Percentiles rank a stretch among this genome's conserved stretches.
These are phyloP conservation scores for Apaloderma vittatum DNA, from an alignment of 2,113 vertebrate genomes.

Conservation along the genomic window DNA sequence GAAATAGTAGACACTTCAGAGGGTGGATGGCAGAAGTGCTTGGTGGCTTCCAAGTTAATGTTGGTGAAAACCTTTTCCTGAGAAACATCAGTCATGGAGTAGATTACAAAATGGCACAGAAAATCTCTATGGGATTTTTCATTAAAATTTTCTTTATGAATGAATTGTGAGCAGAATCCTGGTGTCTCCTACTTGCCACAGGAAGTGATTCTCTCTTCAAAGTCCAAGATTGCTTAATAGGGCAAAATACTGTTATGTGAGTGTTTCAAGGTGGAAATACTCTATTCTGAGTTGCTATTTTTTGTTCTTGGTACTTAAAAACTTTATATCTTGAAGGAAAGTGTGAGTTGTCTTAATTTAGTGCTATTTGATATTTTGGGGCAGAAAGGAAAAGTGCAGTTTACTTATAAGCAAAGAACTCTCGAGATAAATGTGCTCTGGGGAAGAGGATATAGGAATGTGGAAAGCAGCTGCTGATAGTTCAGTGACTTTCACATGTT, in stretches of 20 bases:
- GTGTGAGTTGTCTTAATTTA: neutral
- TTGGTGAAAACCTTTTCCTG: neutral
- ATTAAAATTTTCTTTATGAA: neutral
- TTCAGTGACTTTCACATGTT: neutral
- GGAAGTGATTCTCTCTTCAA: neutral
- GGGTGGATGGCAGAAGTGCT: neutral
- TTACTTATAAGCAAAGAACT: neutral
- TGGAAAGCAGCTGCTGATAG: neutral
- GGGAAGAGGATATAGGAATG: fast-evolving
- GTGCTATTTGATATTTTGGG: neutral
- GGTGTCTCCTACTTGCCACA: neutral
- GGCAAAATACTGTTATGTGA: neutral
- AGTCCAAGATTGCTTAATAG: neutral
- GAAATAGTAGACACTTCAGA: neutral
- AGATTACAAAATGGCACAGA: neutral
- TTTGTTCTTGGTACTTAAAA: neutral
- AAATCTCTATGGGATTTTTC: neutral
- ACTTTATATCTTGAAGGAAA: neutral
- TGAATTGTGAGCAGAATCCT: neutral
- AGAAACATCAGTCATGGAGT: neutral
- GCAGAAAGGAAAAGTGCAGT: neutral
- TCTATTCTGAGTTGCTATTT: neutral
- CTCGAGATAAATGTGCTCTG: neutral
- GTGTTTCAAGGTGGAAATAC: neutral
- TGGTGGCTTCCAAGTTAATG: neutral